Evolutionary conservation across 2,888 invertebrate species (phyloP).

Genomic region (Linnaemya vulpina): DNA sequence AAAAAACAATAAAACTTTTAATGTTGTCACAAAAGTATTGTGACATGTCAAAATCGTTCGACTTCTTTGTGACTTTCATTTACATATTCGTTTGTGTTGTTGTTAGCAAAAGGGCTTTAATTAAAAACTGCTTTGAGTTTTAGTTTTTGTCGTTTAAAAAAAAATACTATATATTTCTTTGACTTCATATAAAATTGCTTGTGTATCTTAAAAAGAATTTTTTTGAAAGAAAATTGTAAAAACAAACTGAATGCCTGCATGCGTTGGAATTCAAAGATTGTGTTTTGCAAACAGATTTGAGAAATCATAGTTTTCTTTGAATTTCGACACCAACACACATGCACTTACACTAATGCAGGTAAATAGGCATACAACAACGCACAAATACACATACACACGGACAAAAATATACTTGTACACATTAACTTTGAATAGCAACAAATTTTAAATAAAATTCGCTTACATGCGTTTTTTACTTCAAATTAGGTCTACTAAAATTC

Average conservation of each 20-base stretch:
- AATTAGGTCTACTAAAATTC: too few relatives aligned
- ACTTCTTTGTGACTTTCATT: not conserved
- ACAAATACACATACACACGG: too few relatives aligned
- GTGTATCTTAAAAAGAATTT: not conserved
- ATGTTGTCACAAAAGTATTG: too few relatives aligned
- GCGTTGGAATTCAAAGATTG: slow-evolving; percentile 6
- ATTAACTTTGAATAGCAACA: too few relatives aligned
- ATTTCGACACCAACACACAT: not conserved
- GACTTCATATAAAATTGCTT: not conserved
- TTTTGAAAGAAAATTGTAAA: not conserved
- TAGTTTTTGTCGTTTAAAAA: not conserved
- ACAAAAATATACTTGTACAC: too few relatives aligned
- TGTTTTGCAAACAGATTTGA: slow-evolving; percentile 5
- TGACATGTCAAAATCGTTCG: not conserved
- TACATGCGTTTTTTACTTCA: too few relatives aligned
- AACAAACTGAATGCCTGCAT: not conserved
- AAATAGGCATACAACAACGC: not conserved
- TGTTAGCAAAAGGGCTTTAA: not conserved
- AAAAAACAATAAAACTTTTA: too few relatives aligned
- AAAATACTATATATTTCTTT: not conserved
- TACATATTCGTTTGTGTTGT: not conserved
- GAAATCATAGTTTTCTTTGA: slow-evolving; percentile 8
- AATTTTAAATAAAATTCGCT: too few relatives aligned
- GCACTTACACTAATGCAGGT: too few relatives aligned
- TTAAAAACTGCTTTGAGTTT: not conserved